These are phyloP conservation scores for Gadus chalcogrammus DNA, from an alignment of 2,113 vertebrate species.

Conservation along the genomic window DNA sequence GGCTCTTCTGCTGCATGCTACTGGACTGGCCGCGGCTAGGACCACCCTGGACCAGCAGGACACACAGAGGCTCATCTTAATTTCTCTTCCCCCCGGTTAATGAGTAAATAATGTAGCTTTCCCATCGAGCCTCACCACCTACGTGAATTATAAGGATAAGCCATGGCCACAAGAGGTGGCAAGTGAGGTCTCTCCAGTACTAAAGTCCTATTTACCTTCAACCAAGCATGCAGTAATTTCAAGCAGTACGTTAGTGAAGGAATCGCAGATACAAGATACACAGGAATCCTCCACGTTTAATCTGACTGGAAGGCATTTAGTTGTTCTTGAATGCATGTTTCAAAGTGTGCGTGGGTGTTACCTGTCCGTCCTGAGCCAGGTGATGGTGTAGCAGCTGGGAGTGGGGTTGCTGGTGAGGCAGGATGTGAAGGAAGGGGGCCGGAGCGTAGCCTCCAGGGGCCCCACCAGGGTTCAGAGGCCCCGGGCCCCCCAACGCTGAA, in stretches of 20 bases:
- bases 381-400: constrained; percentile 98
- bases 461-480: constrained; percentile 90
- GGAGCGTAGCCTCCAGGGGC: constrained; percentile 92
- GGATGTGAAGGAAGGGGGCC: constrained; percentile 94
- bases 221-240: too few relatives aligned
- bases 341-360: constrained; percentile 43
- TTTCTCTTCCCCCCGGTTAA: too few relatives aligned
- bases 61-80: neutral
- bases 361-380: constrained; percentile 97
- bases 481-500: constrained; percentile 90
- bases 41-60: constrained; percentile 74
- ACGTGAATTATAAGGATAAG: too few relatives aligned
- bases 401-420: constrained; percentile 96
- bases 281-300: too few relatives aligned
- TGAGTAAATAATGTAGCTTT: too few relatives aligned
- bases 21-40: constrained; percentile 89
- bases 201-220: too few relatives aligned
- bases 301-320: neutral
- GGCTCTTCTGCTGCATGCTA: constrained; percentile 97
- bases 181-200: too few relatives aligned
- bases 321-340: constrained; percentile 3
- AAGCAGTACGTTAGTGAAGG: too few relatives aligned
- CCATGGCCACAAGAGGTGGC: too few relatives aligned
- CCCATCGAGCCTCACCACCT: too few relatives aligned
- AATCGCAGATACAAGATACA: too few relatives aligned